Evolutionary conservation across 2,888 invertebrate genomes (phyloP).

Genomic region (Lamellibrachia columna): DNA sequence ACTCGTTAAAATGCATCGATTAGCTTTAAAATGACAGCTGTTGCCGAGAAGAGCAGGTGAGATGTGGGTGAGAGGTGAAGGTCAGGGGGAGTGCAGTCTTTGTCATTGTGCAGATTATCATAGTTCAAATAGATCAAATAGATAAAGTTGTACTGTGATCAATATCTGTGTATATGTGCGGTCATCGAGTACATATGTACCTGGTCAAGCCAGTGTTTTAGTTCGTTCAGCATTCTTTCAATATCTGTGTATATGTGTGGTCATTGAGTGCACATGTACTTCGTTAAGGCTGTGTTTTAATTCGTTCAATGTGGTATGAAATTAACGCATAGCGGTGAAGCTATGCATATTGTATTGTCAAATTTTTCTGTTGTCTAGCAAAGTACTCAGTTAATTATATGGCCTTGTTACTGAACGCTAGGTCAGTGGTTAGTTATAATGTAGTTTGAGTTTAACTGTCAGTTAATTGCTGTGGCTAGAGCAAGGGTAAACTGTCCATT

Average conservation of each 20-base stretch:
- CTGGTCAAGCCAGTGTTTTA: not conserved
- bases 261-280: not conserved
- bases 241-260: not conserved
- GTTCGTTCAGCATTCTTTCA: not conserved
- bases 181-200: not conserved
- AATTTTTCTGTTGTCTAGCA: not conserved
- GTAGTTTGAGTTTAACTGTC: not conserved
- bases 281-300: not conserved
- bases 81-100: not conserved
- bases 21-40: not conserved
- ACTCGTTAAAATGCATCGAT: constrained; percentile 12
- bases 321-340: not conserved
- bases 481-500: not conserved
- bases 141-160: not conserved
- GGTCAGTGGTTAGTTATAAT: not conserved
- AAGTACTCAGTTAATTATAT: not conserved
- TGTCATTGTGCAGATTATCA: not conserved
- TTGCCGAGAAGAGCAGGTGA: not conserved
- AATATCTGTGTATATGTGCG: not conserved
- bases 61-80: not conserved
- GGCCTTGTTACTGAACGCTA: not conserved
- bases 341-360: not conserved
- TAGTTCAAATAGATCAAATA: not conserved
- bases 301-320: not conserved
- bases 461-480: not conserved